phyloP scores from a whole-genome alignment of 2,797 vertebrate genomes.

The Hybognathus amarus region DNA sequence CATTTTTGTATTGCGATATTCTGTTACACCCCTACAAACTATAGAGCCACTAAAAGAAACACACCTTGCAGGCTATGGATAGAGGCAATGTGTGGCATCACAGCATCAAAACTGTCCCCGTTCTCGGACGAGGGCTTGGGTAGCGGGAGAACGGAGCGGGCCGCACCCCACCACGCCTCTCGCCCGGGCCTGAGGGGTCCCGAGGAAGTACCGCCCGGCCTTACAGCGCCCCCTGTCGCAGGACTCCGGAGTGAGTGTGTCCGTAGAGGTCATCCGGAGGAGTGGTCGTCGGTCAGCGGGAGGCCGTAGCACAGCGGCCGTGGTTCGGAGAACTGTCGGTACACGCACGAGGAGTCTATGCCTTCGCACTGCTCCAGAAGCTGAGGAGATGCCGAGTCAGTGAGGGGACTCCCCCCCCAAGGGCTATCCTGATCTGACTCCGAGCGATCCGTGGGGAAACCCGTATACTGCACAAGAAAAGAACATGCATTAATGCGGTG shows the following conservation, averaged over 20 bases:
- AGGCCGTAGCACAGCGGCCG: constrained; percentile 84
- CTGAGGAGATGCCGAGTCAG: constrained; percentile 89
- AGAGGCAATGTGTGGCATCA: constrained; percentile 86
- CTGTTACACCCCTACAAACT: no score
- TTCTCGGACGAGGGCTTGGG: constrained; percentile 87
- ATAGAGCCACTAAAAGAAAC: background rate
- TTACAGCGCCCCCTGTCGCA: constrained; percentile 91
- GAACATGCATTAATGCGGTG: background rate
- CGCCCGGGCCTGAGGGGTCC: constrained; percentile 83
- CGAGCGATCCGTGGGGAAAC: constrained; percentile 90
- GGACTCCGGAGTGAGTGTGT: constrained; percentile 83
- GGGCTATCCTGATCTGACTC: constrained; percentile 95
- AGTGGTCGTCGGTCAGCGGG: constrained; percentile 71
- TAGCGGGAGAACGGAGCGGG: constrained; percentile 81
- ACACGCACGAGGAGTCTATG: constrained; percentile 85
- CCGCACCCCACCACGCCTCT: constrained; percentile 87
- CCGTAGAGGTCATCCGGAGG: constrained; percentile 71
- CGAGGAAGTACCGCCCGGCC: constrained; percentile 92
- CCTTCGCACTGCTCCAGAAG: constrained; percentile 86
- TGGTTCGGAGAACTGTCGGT: constrained; percentile 85
- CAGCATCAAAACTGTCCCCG: constrained; percentile 83
- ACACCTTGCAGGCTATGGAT: constrained; percentile 88
- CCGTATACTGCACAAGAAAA: constrained; percentile 80
- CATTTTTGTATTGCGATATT: no score
- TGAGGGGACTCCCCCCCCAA: constrained; percentile 94